phyloP scores from a whole-genome alignment of 2,797 vertebrate species.

The Myotis vivesi region DNA sequence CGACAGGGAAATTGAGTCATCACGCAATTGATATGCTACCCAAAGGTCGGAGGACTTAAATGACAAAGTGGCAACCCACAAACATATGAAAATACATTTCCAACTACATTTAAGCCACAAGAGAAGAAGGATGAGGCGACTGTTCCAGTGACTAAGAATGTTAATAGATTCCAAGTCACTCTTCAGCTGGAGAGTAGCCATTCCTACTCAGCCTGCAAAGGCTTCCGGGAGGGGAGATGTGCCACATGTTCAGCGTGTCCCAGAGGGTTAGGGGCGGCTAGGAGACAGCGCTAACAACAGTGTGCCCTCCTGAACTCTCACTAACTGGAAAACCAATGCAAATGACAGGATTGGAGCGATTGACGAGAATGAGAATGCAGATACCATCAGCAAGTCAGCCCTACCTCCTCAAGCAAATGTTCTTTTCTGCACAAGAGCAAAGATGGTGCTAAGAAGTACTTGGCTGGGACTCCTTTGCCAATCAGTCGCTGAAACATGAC shows the following conservation, averaged over 20 bases:
- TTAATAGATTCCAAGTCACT: background rate
- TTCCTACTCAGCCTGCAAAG: background rate
- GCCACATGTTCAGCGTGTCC: background rate
- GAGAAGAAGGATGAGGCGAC: background rate
- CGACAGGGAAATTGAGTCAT: background rate
- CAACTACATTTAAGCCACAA: background rate
- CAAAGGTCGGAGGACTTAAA: background rate
- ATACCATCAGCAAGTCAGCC: slow-evolving; percentile 70
- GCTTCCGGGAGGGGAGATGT: background rate
- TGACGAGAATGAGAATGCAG: slow-evolving; percentile 52
- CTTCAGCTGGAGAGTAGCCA: background rate
- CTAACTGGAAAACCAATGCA: slow-evolving; percentile 63
- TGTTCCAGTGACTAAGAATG: background rate
- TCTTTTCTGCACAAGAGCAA: slow-evolving; percentile 60
- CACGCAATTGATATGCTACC: background rate
- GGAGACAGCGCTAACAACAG: slow-evolving; percentile 46
- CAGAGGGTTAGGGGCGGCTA: background rate
- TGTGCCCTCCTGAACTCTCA: slow-evolving; percentile 52
- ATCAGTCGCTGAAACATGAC: slow-evolving; percentile 58
- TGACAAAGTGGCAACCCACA: background rate
- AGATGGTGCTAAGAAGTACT: slow-evolving; percentile 61
- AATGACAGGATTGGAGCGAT: slow-evolving; percentile 59
- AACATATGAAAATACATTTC: background rate
- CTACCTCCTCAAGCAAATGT: slow-evolving; percentile 71
- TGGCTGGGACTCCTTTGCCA: slow-evolving; percentile 66